phyloP scores from a whole-genome alignment of 2,888 invertebrate species.

The Xanthorhoe designata region DNA sequence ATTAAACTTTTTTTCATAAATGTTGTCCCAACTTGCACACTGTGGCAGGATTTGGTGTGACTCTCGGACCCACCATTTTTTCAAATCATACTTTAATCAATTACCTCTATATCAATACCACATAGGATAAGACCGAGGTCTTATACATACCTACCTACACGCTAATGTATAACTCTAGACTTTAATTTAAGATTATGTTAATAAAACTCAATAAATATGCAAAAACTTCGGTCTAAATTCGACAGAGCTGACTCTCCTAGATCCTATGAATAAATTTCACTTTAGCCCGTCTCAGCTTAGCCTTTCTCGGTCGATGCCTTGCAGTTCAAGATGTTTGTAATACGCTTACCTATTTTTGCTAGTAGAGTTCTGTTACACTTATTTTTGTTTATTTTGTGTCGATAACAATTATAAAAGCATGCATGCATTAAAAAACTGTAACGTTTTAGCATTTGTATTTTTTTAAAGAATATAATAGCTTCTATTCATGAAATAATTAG shows the following conservation, averaged over 20 bases:
- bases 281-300: slow-evolving; percentile 40
- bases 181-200: not conserved
- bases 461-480: no score
- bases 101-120: no score
- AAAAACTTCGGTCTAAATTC: slow-evolving; percentile 1
- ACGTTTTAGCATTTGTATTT: no score
- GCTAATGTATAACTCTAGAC: not conserved
- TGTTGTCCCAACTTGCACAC: no score
- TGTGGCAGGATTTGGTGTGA: no score
- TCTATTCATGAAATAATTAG: no score
- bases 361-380: slow-evolving; percentile 8
- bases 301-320: slow-evolving; percentile 35
- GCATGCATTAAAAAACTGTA: no score
- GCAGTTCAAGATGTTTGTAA: slow-evolving; percentile 51
- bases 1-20: no score
- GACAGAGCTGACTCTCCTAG: slow-evolving; percentile 39
- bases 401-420: not conserved
- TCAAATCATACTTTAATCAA: no score
- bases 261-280: slow-evolving; percentile 61
- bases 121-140: no score
- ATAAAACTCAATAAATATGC: slow-evolving; percentile 16
- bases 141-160: no score
- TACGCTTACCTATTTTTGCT: slow-evolving; percentile 26
- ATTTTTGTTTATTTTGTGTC: not conserved
- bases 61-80: no score